These are phyloP conservation scores for Ormyrus labotus DNA, from an alignment of 2,888 invertebrate genomes.

Conservation along the genomic window DNA sequence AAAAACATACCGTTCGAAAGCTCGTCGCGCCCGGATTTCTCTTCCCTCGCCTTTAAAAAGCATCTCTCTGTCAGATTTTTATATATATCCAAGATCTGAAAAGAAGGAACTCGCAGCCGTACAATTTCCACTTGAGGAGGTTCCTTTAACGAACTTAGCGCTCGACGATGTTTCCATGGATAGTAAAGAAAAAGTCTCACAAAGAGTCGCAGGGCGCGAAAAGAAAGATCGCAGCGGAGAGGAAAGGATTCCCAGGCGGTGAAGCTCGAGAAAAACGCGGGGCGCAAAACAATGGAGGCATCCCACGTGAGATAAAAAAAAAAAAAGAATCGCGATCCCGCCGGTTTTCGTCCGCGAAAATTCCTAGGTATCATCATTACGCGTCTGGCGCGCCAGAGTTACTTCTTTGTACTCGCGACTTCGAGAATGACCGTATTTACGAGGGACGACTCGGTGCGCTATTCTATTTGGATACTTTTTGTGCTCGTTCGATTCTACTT, in stretches of 20 bases:
- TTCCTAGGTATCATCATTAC: constrained; percentile 18
- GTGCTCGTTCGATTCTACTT: not conserved
- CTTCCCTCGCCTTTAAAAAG: too few relatives aligned
- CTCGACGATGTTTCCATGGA: constrained; percentile 1
- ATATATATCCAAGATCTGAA: not conserved
- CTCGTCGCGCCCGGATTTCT: too few relatives aligned
- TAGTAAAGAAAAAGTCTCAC: not conserved
- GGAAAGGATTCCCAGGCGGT: not conserved
- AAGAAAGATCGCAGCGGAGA: constrained; percentile 20
- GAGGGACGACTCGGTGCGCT: not conserved
- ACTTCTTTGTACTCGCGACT: not conserved
- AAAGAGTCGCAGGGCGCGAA: not conserved
- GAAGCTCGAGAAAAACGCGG: constrained; percentile 20
- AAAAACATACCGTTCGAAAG: too few relatives aligned
- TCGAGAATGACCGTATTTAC: constrained; percentile 7
- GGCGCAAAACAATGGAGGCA: constrained; percentile 19
- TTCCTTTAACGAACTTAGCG: constrained; percentile 29
- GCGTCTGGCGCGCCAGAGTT: not conserved
- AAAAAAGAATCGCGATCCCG: not conserved
- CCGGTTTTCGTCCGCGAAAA: constrained; percentile 18
- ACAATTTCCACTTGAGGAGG: not conserved
- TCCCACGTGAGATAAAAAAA: constrained; percentile 15
- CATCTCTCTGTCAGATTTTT: not conserved
- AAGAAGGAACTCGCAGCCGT: not conserved
- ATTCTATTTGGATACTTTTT: not conserved